Percentiles rank a stretch among this genome's conserved stretches.
These are phyloP conservation scores for Ophioninae sp. DNA, from an alignment of 2,888 invertebrate species.

Conservation along the genomic window DNA sequence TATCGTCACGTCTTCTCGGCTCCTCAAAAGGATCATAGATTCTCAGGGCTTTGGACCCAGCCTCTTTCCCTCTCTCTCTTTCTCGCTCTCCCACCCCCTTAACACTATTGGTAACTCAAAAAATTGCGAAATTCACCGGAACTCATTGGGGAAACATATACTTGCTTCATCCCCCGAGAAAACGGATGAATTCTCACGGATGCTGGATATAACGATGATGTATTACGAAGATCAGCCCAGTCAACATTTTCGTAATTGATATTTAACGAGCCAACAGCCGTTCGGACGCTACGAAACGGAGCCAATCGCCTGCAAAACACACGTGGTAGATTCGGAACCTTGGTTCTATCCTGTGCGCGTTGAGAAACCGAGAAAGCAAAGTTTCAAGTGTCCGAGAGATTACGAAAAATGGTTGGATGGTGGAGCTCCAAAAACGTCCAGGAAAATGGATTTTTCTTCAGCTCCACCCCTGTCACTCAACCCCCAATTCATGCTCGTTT, in stretches of 20 bases:
- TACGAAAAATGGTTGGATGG: slow-evolving; percentile 19
- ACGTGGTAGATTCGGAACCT: slow-evolving; percentile 35
- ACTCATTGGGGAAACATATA: slow-evolving; percentile 44
- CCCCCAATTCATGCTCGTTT: slow-evolving; percentile 50
- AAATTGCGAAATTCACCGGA: slow-evolving; percentile 57
- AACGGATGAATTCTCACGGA: slow-evolving; percentile 45
- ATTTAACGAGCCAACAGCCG: slow-evolving; percentile 51
- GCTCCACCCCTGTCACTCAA: slow-evolving; percentile 13
- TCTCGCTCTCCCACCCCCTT: neutral
- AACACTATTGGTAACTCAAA: slow-evolving; percentile 27
- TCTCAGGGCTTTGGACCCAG: slow-evolving; percentile 33
- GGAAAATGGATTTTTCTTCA: slow-evolving; percentile 49
- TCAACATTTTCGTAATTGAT: slow-evolving; percentile 54
- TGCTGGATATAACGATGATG: slow-evolving; percentile 21
- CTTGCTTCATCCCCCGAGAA: slow-evolving; percentile 17
- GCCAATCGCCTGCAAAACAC: slow-evolving; percentile 24
- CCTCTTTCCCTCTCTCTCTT: neutral
- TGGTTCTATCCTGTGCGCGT: neutral
- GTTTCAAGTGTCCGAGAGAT: slow-evolving; percentile 52
- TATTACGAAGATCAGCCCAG: slow-evolving; percentile 34
- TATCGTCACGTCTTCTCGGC: slow-evolving; percentile 25
- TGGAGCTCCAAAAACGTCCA: too few relatives aligned
- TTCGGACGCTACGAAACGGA: neutral
- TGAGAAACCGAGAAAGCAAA: neutral
- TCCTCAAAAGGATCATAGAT: slow-evolving; percentile 30